Evolutionary conservation across 1,140 invertebrate species (phyloP), one percentile per base, ranked within the genome.

Genomic region (Hyposmocoma kahamanoa): DNA sequence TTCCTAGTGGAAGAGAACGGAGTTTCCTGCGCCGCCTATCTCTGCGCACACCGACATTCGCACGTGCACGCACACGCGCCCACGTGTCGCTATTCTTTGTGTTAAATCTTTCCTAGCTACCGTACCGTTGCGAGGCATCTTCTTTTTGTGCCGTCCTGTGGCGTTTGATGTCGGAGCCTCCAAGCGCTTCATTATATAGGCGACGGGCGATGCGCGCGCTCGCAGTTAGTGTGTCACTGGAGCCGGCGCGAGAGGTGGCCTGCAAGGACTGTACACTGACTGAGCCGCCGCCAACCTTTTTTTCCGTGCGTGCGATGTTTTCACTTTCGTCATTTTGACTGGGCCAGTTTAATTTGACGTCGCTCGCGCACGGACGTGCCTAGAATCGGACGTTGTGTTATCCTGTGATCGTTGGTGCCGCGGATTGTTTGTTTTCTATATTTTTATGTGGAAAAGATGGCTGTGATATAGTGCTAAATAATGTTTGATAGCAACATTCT

Each of bases 1-100:
- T 87, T 87, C 85, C 84, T 87, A 78, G 82, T 87, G 81, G 83
- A 87, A 87, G 85, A 87, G 85, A 87, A 86, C 83, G 84, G 82
- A 72, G 85, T 84, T 87, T 87, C 85, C 84, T 87, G 84, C 79
- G 85, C 74, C 71, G 75, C 78, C 75, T 80, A 78, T 83, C 77
- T 83, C 77, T 72, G 67, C 67, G 67, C 77, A 77, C 77, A 82
- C 70, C 59, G 66, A 70, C 69, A 72, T 42, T 53, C 59, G 59
- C 77, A 76, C 76, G 68, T 72, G 72, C 65, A 77, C 79, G 63
- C 80, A 80, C 76, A 78, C 79, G 68, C 67, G 71, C 70, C 70
- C 74, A 78, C 75, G 74, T 82, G 76, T 74, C 64, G 64, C 64
- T 63, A 71, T 71, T 76, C 77, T 81, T 80, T 80, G 73, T 79